Base-by-base conservation (phyloP, 2,888 invertebrate genomes). In the Orthonevra nobilis region DNA sequence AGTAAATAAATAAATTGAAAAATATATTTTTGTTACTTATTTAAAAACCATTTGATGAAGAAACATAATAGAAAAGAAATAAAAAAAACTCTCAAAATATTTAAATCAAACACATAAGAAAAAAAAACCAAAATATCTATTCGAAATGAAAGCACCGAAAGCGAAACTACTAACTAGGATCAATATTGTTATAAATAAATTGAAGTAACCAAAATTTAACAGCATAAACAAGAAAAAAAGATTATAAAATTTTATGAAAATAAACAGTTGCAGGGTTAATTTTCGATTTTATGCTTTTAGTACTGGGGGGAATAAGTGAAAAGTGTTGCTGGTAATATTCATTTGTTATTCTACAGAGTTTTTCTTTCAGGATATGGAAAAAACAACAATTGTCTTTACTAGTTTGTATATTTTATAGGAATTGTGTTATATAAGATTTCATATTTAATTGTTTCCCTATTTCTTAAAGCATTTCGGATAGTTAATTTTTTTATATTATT, bases 151-250 rank as follows among this genome's bases (percentile, higher is more conserved):
- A 46, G 23, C 44, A 56, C 73, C 58, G 36, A n/a, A n/a, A n/a
- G n/a, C 10, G 12, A 44, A 58, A 58, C 64, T 70, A 77, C 72
- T 26, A 28, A 58, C 44, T 44, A 72, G 56, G 32, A 32, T 66
- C n/a, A n/a, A 44, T 28, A 46, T 26, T 44, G 12, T 38, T 5
- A 61, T 20, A n/a, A 20, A 46, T 30, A 40, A 68, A 66, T 19
- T 20, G 15, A 64, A 72, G 34, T 48, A 48, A 40, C 10, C 5
- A 23, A 23, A 30, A 20, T 26, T 46, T 36, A 36, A 19, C 52
- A 44, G 12, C 28, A 26, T 5, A 3, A 12, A 56, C 12, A 19
- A 20, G 14, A 23, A 10, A 46, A 28, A 7, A 34, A 32, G 15
- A 34, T 20, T 58, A 10, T 7, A 17, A 38, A 17, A 32, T 4